Conservation (phyloP, 2,797 vertebrate genomes). For the Phylloscopus collybita region DNA sequence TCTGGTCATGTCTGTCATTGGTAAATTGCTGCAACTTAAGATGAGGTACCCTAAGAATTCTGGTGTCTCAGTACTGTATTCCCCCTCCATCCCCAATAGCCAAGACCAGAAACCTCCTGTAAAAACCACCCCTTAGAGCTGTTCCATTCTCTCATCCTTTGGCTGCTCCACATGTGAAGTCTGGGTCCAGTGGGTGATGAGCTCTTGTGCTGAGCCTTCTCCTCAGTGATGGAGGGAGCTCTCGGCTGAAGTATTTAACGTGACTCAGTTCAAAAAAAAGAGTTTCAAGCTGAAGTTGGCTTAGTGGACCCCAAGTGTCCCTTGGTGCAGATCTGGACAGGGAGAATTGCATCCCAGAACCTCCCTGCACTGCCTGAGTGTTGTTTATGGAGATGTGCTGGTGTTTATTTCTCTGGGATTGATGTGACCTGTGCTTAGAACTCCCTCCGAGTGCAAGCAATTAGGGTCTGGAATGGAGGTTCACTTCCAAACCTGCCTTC, state of each 20-base stretch:
- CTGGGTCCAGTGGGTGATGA: background rate
- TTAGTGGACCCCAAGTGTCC: background rate
- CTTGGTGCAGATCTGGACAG: background rate
- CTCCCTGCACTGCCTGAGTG: background rate
- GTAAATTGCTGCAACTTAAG: background rate
- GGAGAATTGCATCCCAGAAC: background rate
- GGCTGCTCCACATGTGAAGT: background rate
- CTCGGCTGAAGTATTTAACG: background rate
- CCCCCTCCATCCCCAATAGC: background rate
- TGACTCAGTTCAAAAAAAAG: background rate
- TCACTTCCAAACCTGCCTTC: background rate
- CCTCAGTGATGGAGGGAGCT: background rate
- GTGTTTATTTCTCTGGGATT: slow-evolving; percentile 1
- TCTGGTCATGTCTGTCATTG: background rate
- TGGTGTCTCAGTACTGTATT: background rate
- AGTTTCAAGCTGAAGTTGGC: background rate
- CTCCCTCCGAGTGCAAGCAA: background rate
- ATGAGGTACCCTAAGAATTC: background rate
- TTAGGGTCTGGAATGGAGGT: background rate
- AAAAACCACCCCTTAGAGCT: background rate
- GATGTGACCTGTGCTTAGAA: background rate
- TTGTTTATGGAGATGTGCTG: background rate
- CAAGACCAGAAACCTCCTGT: background rate
- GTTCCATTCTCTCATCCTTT: background rate
- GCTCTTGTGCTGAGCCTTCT: background rate